Evolutionary conservation across 2,113 vertebrate species (phyloP), one percentile per base, ranked within the genome.

Genomic region (Cranoglanis bouderius): DNA sequence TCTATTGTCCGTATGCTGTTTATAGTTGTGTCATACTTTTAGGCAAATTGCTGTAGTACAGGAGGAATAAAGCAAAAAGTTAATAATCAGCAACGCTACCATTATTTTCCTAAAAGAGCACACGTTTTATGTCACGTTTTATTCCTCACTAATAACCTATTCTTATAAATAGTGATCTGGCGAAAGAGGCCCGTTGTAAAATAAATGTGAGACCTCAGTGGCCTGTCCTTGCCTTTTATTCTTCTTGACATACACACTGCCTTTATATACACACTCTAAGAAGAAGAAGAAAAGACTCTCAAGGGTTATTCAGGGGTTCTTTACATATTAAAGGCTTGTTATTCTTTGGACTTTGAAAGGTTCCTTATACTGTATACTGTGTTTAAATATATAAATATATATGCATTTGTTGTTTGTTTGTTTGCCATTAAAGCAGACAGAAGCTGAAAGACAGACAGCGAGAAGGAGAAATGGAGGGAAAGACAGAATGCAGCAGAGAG

Each of bases 401-500:
- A 32, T 75, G 4, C 21, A 26, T 43, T 43, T 8, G 19, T 1
- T 40, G 3, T 43, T 13, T 46, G 21, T 38, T 24, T 75, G 38
- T 75, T 38, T 75, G 86, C 35, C 26, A 49, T 19, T 38, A 82
- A 32, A 43, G 9, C 24, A 18, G 10, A 24, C 21, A 53, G 49
- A 40, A 38, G 26, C 65, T 49, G 53, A 82, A 57, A 82, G 12
- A 51, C 24, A 61, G 82, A 46, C 21, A 16, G 35, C 26, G 26
- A 74, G 16, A 32, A 21, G n/a, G 14, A 65, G 83, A 32, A 65
- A 38, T 65, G 40, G 38, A 65, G 75, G 26, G 77, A 75, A 43
- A 80, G 63, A 1, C 88, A 32, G 49, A 32, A 46, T 65, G n/a
- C 77, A 81, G 88, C 72, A 86, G 88, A 72, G 82, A 89, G 85